Percentiles rank a stretch among this genome's conserved stretches.
These are phyloP conservation scores for Chamaea fasciata DNA, from an alignment of 2,113 vertebrate species.

Conservation along the genomic window DNA sequence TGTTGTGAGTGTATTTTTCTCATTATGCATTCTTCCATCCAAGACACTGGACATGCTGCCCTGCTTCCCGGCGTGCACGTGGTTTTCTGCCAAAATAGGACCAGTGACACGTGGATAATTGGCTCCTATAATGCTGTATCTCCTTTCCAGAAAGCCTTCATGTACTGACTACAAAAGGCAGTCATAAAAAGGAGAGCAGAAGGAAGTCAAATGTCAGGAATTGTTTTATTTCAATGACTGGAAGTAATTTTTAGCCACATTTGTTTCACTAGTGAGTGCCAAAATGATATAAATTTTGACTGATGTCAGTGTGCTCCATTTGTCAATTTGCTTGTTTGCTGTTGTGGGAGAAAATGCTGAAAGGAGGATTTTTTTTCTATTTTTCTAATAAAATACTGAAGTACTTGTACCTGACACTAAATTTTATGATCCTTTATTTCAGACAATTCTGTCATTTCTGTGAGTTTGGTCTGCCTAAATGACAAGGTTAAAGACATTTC, in stretches of 20 bases:
- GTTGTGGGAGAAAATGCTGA: not conserved
- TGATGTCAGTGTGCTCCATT: not conserved
- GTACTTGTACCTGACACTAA: not conserved
- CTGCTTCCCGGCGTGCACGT: not conserved
- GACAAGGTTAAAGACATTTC: not conserved
- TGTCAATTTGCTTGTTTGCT: not conserved
- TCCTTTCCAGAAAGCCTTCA: not conserved
- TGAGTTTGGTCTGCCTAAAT: not conserved
- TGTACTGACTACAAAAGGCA: not conserved
- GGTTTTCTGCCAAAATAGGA: not conserved
- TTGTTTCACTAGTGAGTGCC: not conserved
- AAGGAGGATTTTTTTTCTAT: not conserved
- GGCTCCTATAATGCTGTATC: not conserved
- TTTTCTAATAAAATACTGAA: not conserved
- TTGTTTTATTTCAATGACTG: slow-evolving; percentile 5
- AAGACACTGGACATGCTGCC: not conserved
- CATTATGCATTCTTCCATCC: not conserved
- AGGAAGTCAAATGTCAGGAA: slow-evolving; percentile 9
- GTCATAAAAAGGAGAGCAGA: not conserved
- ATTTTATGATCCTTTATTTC: not conserved
- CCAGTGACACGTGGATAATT: not conserved
- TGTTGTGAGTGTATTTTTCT: not conserved
- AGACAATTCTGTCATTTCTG: not conserved
- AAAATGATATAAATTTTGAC: slow-evolving; percentile 1
- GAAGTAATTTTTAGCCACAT: slow-evolving; percentile 3